Evolutionary conservation across 2,888 invertebrate genomes (phyloP), one percentile per base, ranked within the genome.

Genomic region (Junonia oenone): DNA sequence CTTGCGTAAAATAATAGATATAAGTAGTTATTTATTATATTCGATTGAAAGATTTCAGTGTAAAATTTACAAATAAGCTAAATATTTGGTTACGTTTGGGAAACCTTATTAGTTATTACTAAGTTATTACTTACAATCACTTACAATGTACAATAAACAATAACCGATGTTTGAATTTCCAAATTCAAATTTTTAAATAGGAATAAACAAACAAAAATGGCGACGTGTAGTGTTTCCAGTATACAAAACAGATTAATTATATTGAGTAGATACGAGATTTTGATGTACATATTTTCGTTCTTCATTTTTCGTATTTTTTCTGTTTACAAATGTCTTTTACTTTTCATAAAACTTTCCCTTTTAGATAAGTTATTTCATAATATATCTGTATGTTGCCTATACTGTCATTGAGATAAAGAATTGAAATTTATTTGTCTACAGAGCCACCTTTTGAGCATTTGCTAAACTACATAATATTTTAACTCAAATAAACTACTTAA

Each of bases 271-370:
- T n/a, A n/a, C n/a, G n/a, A 22, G 8, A 26, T 26, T 13, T 49
- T 35, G 2, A 6, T 38, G 2, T 15, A 15, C 22, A 37, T 49
- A 6, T 26, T 37, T 14, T 14, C 27, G 11, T 38, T n/a, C n/a
- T n/a, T n/a, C n/a, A n/a, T n/a, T n/a, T 27, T 43, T 46, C 35
- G 9, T 14, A 9, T 8, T 45, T 2, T 6, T 55, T 49, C 15
- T 33, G 6, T 45, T 19, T 14, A 35, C 1, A 29, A 43, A 48
- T 48, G 35, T 37, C 8, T n/a, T 57, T 45, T 45, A 45, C 51
- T 56, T 54, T 50, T 47, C 27, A 48, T 47, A 31, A 53, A 46
- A 50, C 57, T 57, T 57, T 50, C 53, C 22, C 49, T 58, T 54
- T 57, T 46, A 27, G 6, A 14, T 45, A 38, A 40, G 45, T 45